A percentile compares a stretch with the other conserved stretches of the same genome.
Conservation (phyloP, 2,797 vertebrate genomes). For the Ficedula albicollis region DNA sequence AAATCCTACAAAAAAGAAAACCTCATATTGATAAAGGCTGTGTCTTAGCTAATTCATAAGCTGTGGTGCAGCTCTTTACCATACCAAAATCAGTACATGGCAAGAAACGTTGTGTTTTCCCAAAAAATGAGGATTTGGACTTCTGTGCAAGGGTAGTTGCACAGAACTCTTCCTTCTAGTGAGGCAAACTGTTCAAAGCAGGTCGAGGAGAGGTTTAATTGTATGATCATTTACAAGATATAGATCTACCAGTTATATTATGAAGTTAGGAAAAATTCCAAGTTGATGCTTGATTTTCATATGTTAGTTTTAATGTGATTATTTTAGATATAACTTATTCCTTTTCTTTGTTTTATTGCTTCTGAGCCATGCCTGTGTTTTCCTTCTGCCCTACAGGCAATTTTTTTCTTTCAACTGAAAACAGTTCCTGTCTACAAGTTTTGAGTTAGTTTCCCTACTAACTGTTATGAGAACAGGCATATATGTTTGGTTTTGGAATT, state of each 20-base stretch:
- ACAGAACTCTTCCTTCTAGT: neutral
- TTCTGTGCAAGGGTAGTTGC: neutral
- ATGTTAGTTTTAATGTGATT: neutral
- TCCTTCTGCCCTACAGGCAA: neutral
- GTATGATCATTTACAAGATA: neutral
- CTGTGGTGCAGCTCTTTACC: neutral
- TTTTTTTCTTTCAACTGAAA: neutral
- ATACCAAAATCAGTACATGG: neutral
- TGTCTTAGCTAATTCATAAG: neutral
- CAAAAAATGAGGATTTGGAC: neutral
- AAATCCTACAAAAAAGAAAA: neutral
- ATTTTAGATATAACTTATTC: neutral
- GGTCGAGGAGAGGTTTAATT: neutral
- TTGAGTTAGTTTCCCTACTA: neutral
- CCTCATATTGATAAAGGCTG: neutral
- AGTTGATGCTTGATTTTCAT: neutral
- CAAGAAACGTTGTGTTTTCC: neutral
- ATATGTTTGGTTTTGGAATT: neutral
- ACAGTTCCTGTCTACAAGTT: neutral
- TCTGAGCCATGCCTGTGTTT: neutral
- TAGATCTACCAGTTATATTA: neutral
- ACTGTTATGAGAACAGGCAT: neutral
- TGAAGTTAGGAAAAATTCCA: neutral
- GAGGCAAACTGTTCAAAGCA: neutral
- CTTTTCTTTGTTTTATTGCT: neutral